Percentiles rank a stretch among this genome's conserved stretches.
Evolutionary conservation across 2,797 vertebrate genomes (phyloP).

Genomic region (Sebastes hubbsi): DNA sequence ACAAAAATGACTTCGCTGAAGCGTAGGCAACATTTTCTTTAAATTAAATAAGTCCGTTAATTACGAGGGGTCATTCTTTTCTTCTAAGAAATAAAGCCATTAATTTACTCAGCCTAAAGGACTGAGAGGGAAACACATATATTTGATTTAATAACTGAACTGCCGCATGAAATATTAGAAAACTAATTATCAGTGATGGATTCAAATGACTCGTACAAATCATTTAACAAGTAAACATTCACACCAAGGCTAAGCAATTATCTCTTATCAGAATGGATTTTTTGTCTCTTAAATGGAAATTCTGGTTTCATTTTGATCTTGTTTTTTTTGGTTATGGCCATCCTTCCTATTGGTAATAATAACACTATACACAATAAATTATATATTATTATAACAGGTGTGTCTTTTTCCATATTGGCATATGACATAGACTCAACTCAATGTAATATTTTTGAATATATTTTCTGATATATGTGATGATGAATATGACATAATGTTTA

Average conservation of each 20-base stretch:
- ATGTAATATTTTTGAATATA: too few relatives aligned
- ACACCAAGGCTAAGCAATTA: not conserved
- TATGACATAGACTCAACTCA: too few relatives aligned
- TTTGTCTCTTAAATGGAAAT: not conserved
- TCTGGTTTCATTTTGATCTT: not conserved
- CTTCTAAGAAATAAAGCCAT: not conserved
- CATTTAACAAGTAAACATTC: not conserved
- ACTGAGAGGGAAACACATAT: not conserved
- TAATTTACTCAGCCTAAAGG: not conserved
- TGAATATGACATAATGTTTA: too few relatives aligned
- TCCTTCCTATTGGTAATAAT: not conserved
- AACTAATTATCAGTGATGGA: slow-evolving; percentile 5
- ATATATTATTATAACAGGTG: too few relatives aligned
- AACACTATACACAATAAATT: too few relatives aligned
- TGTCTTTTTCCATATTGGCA: too few relatives aligned
- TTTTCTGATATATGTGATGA: too few relatives aligned
- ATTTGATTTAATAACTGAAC: not conserved
- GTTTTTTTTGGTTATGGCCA: not conserved
- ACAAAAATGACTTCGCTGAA: not conserved
- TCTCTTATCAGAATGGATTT: not conserved
- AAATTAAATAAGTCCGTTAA: not conserved
- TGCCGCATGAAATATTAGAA: not conserved
- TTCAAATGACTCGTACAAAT: not conserved
- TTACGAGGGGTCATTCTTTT: not conserved
- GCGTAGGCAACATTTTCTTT: not conserved